Base-by-base conservation (phyloP, 2,797 vertebrate species). In the Phataginus tricuspis region DNA sequence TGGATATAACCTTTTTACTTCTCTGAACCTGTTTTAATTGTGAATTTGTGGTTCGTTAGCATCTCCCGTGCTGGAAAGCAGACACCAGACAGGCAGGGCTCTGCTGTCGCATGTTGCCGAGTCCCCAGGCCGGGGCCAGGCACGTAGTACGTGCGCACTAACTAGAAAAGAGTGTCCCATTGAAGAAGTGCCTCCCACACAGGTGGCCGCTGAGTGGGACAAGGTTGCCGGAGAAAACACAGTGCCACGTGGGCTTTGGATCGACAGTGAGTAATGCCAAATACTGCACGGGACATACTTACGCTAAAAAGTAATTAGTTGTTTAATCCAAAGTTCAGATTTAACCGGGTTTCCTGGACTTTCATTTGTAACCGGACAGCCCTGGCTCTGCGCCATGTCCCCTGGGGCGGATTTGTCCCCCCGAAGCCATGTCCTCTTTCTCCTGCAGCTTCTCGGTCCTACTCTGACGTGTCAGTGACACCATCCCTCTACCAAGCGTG, bases 41-140 rank as follows among this genome's bases (percentile, higher is more conserved):
- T 45, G 45, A 7, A 45, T 45, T 45, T 45, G 45, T 45, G 45
- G 9, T 45, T 45, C 45, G 45, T n/a, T 5, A 13, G 16, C 42
- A 19, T 7, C 18, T 63, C 7, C 23, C 5, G 1, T 3, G 18
- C 34, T 72, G 55, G 66, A 49, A 49, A n/a, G 66, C 23, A 39
- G n/a, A 10, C 1, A 1, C 64, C 39, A 1, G 1, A 1, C 0
- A 0, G 14, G 25, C 7, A 4, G 16, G 68, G 42, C 64, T 18
- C n/a, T 1, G 12, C 8, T 13, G 18, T 55, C 45, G 34, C 23
- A 7, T 21, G 11, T 2, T 13, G 23, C 45, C 15, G 4, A 25
- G 14, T 23, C 59, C 45, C 9, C 21, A 34, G 45, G 25, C 14
- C 2, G 0, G 37, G 53, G 25, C 4, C 49, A 3, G 85, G 42